Base-by-base conservation (phyloP, 2,113 vertebrate genomes). In the Gambusia holbrooki region DNA sequence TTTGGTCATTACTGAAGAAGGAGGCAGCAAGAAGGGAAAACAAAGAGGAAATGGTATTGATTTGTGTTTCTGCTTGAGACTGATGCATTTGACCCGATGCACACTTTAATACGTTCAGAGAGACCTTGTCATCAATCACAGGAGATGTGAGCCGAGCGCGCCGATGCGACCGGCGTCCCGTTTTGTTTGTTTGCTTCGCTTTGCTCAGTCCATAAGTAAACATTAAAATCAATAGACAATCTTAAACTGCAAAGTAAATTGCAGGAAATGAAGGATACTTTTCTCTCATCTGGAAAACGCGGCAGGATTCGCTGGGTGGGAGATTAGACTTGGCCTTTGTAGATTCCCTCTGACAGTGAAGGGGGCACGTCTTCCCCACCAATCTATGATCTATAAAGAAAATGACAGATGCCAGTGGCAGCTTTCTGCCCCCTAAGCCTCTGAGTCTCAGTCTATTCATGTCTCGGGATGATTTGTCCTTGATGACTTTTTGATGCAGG, bases 181-280 rank as follows among this genome's bases (percentile, higher is more conserved):
- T 88, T 90, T 84, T 89, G 90, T 93, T 94, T 93, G 90, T 92
- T 92, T 92, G 84, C 63, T 71, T 82, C 67, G 40, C 14, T 71
- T 77, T 40, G 77, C 85, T 89, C 88, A 82, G 90, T 95, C 92
- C 94, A 94, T 94, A 88, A 95, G 91, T 93, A 96, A 96, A 95
- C 94, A 95, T 94, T 94, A 94, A 92, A 96, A 96, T 97, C 96
- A 95, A 95, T 97, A 96, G 93, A 95, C 95, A 96, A 94, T 97
- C 96, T 92, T 96, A 96, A 96, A 94, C 90, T 91, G 93, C 91
- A 95, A 88, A 94, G 93, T 93, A 94, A 95, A 94, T 95, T 91
- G 91, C 84, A 79, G 93, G 92, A 94, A 95, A 94, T 94, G 86
- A 92, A 92, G 90, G 92, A 94, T 93, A 91, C 91, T 93, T 92